Evolutionary conservation across 37 sponge, comb jelly and placozoan genomes (phyloP).

Genomic region (Eunapius fragilis): DNA sequence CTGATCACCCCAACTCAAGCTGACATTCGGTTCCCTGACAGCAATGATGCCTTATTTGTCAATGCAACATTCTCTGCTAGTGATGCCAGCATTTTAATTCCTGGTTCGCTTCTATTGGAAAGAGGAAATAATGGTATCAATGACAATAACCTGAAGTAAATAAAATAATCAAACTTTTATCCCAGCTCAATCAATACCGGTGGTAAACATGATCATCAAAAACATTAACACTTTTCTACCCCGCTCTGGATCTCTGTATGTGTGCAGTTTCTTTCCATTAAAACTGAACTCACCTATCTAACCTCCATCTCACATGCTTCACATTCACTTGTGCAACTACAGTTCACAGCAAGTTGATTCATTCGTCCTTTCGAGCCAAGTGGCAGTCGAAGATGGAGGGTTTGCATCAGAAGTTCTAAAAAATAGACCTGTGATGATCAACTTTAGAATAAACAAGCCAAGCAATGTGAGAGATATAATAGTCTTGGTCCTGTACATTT

Average conservation of each 20-base stretch:
- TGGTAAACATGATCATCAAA: conserved; percentile 9
- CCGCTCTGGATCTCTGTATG: neutral
- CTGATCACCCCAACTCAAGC: neutral
- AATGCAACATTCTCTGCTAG: neutral
- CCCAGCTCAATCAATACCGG: neutral
- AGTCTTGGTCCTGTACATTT: no score
- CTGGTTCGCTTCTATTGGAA: neutral
- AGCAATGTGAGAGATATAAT: neutral
- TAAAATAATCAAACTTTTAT: neutral
- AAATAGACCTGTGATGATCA: conserved; percentile 6
- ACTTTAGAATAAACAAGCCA: neutral
- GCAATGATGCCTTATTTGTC: neutral
- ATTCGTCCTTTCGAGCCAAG: conserved; percentile 20
- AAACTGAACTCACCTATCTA: neutral
- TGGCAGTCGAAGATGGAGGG: neutral
- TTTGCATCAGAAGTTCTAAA: neutral
- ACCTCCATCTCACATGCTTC: neutral
- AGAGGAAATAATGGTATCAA: neutral
- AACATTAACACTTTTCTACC: conserved; percentile 24
- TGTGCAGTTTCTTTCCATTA: neutral
- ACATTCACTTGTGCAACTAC: neutral
- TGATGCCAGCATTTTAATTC: neutral
- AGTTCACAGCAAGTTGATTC: neutral
- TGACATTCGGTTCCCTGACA: neutral
- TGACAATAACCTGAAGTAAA: neutral